These are phyloP conservation scores for Cyphomyrus discorhynchus DNA, from an alignment of 2,113 vertebrate genomes.

Conservation along the genomic window DNA sequence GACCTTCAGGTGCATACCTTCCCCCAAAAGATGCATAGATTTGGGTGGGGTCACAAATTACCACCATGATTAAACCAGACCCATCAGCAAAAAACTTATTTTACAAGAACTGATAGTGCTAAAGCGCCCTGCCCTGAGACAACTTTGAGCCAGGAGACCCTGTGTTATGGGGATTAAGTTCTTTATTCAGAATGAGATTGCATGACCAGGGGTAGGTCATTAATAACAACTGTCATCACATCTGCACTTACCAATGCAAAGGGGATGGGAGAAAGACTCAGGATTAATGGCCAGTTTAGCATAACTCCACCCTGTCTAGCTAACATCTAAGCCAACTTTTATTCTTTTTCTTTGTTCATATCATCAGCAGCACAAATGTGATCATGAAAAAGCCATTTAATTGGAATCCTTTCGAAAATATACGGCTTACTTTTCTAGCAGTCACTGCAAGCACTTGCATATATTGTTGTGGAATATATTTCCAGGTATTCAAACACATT, in stretches of 20 bases:
- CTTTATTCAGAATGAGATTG: not conserved
- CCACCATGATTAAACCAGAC: not conserved
- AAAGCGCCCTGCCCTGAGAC: not conserved
- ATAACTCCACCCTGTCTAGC: not conserved
- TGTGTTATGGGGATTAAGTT: not conserved
- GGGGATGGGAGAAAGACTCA: not conserved
- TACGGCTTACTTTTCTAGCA: not conserved
- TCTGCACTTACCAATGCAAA: not conserved
- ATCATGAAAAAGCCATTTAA: not conserved
- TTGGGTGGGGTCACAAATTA: not conserved
- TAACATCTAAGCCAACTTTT: not conserved
- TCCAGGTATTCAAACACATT: not conserved
- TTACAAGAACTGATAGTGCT: not conserved
- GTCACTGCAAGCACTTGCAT: not conserved
- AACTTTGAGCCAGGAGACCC: not conserved
- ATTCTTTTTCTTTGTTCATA: not conserved
- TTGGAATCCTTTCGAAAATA: not conserved
- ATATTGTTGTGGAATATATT: not conserved
- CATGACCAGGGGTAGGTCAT: not conserved
- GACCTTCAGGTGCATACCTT: not conserved
- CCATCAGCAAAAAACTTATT: not conserved
- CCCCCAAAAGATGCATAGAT: not conserved
- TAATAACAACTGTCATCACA: slow-evolving; percentile 4
- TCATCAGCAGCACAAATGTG: not conserved
- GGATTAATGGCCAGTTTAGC: not conserved